Percentiles rank a stretch among this genome's conserved stretches.
phyloP scores from a whole-genome alignment of 2,113 vertebrate species.

The Vanacampus margaritifer region DNA sequence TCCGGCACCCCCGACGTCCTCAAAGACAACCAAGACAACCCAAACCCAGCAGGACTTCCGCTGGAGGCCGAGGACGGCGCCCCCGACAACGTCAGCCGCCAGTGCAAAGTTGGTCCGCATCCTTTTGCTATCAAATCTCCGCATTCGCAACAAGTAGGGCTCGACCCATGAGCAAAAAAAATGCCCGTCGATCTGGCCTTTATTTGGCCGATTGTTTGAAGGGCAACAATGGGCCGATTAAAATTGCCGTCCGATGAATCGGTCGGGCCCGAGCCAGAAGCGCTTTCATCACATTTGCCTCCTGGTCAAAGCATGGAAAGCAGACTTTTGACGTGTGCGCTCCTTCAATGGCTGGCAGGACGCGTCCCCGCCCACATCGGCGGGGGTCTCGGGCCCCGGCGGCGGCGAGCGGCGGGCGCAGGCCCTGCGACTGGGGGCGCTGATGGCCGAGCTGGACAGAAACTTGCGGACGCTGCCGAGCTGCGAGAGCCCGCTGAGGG shows the following conservation, averaged over 20 bases:
- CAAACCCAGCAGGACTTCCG: conserved; percentile 22
- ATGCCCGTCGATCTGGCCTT: too few relatives aligned
- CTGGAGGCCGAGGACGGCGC: background rate
- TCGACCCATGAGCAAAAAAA: too few relatives aligned
- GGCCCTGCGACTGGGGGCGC: conserved; percentile 52
- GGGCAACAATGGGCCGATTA: too few relatives aligned
- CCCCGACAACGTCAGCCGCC: background rate
- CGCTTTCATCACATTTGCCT: background rate
- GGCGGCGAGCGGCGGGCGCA: conserved; percentile 30
- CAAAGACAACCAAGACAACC: conserved; percentile 59
- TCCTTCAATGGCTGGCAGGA: background rate
- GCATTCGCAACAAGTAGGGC: too few relatives aligned
- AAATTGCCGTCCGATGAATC: too few relatives aligned
- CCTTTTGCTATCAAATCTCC: too few relatives aligned
- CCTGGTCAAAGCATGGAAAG: background rate
- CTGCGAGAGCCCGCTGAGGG: conserved; percentile 60
- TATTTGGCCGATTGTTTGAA: too few relatives aligned
- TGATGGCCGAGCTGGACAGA: conserved; percentile 73
- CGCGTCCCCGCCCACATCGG: background rate
- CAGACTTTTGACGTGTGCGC: background rate
- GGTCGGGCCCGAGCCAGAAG: too few relatives aligned
- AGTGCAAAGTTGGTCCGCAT: conserved; percentile 22
- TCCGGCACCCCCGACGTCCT: conserved; percentile 80
- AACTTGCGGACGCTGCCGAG: conserved; percentile 42
- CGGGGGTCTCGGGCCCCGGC: too few relatives aligned